These are phyloP conservation scores for Brachirus orientalis DNA, from an alignment of 2,113 vertebrate species.

Conservation along the genomic window DNA sequence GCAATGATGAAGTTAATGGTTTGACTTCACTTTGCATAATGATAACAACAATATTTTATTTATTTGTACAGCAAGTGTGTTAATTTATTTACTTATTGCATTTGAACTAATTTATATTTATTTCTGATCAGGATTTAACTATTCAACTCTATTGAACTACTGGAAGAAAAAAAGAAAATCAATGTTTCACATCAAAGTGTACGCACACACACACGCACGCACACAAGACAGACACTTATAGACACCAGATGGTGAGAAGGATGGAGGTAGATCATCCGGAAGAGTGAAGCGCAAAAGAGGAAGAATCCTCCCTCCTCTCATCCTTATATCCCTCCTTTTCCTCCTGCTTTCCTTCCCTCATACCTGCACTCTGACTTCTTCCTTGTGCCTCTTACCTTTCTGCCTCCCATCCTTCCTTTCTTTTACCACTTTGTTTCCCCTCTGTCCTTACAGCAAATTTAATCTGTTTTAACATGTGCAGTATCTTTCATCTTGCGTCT, in stretches of 20 bases:
- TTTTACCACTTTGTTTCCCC: neutral
- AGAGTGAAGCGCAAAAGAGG: slow-evolving; percentile 31
- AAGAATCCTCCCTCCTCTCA: slow-evolving; percentile 20
- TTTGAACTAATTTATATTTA: no score
- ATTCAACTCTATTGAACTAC: neutral
- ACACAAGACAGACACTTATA: slow-evolving; percentile 49
- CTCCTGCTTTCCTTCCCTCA: neutral
- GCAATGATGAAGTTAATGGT: no score
- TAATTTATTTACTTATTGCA: no score
- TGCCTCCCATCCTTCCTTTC: neutral
- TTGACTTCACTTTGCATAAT: no score
- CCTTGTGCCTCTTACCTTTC: no score
- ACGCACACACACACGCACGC: slow-evolving; percentile 18
- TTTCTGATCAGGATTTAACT: no score
- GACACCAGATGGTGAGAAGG: slow-evolving; percentile 63
- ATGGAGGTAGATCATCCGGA: slow-evolving; percentile 35
- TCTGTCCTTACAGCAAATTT: neutral
- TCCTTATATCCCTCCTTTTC: neutral
- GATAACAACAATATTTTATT: no score
- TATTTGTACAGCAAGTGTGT: no score
- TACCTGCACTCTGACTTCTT: neutral
- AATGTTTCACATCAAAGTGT: no score
- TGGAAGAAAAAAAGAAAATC: no score
- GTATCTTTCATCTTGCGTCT: slow-evolving; percentile 16
- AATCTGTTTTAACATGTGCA: slow-evolving; percentile 34